Base-by-base conservation (phyloP, 2,888 invertebrate genomes). In the Nephrocerus scutellatus region DNA sequence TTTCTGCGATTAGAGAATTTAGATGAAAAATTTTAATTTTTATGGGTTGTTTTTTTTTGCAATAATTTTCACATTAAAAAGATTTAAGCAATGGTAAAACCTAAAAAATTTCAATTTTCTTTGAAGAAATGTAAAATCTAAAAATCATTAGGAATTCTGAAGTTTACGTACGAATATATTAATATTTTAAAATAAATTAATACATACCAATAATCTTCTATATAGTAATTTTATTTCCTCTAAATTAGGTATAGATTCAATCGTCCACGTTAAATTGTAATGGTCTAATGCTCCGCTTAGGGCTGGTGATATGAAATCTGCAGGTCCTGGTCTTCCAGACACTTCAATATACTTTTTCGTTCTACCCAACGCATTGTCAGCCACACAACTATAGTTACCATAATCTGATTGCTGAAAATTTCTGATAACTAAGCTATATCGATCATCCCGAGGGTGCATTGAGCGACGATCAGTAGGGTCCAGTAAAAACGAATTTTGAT, bases 231-330 rank as follows among this genome's bases (percentile, higher is more conserved):
- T 70, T 28, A 79, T 77, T 65, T 80, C 79, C 32, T 75, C 70
- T 21, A 81, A 71, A 3, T 75, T 74, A 35, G 79, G 77, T 50
- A 78, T 78, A 6, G 78, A 78, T 54, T 80, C 79, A 22, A 80
- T 77, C 35, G 72, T 72, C 79, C 80, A 81, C 19, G 76, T 76
- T 31, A 80, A 62, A 52, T 77, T 76, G 59, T 79, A 80, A 43
- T 75, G 74, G 59, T 76, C 74, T 29, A 76, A 71, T 44, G 74
- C 72, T 16, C 72, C 68, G 48, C 79, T 76, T 52, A 75, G 71
- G 1, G 74, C 74, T 1, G 76, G 72, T 42, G 77, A 78, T 43
- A 76, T 71, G 47, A 80, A 75, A 49, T 74, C 72, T 1, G 79
- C 77, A 13, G 77, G 75, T 4, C 79, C 77, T 1, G 80, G 80